phyloP scores from a whole-genome alignment of 2,797 vertebrate genomes.

The Pagetopsis macropterus region DNA sequence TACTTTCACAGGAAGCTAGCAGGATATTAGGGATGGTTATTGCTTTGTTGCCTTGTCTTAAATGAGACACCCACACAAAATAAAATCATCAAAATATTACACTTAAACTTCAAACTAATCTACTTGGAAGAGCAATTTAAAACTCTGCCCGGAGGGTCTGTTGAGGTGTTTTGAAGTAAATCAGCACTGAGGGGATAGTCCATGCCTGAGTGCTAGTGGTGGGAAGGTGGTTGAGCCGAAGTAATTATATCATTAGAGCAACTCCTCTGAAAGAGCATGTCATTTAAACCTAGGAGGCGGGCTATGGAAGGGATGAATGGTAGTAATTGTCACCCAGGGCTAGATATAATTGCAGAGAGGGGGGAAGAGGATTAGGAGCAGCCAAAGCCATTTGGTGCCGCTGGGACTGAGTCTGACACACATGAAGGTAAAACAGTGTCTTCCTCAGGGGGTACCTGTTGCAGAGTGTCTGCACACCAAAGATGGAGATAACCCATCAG shows the following conservation, averaged over 20 bases:
- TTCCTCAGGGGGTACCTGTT: slow-evolving; percentile 37
- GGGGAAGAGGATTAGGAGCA: slow-evolving; percentile 67
- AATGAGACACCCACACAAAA: slow-evolving; percentile 19
- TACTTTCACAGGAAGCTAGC: slow-evolving; percentile 23
- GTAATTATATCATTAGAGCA: slow-evolving; percentile 80
- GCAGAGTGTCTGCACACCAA: slow-evolving; percentile 47
- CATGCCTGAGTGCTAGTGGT: slow-evolving; percentile 39
- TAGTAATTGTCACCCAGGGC: slow-evolving; percentile 82
- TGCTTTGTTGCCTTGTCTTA: slow-evolving; percentile 22
- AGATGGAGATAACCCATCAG: slow-evolving; percentile 34
- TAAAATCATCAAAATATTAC: slow-evolving; percentile 46
- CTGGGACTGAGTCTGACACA: slow-evolving; percentile 66
- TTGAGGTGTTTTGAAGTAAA: slow-evolving; percentile 54
- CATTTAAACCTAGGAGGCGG: slow-evolving; percentile 75
- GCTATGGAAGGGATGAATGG: slow-evolving; percentile 70
- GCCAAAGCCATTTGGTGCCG: slow-evolving; percentile 75
- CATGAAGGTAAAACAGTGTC: slow-evolving; percentile 59
- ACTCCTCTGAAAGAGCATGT: slow-evolving; percentile 73
- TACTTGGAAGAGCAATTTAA: slow-evolving; percentile 35
- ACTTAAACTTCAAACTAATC: slow-evolving; percentile 42
- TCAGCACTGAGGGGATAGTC: slow-evolving; percentile 54
- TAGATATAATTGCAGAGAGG: slow-evolving; percentile 76
- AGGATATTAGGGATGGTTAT: slow-evolving; percentile 33
- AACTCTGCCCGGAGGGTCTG: slow-evolving; percentile 30
- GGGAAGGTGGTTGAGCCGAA: slow-evolving; percentile 66